Conservation (phyloP, 2,113 vertebrate species). For the Podiceps cristatus region DNA sequence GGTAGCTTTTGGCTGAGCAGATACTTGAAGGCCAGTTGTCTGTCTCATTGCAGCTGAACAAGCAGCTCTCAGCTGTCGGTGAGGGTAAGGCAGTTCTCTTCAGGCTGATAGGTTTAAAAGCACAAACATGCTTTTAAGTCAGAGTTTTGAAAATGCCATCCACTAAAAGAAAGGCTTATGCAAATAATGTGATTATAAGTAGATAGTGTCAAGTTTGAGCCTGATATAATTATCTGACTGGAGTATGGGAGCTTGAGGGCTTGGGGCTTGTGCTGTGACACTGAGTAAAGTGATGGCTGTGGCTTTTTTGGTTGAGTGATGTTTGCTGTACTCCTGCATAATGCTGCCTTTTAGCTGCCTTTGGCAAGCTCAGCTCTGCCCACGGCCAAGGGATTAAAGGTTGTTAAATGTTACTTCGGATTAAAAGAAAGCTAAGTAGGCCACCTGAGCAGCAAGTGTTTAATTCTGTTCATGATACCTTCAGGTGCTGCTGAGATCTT, state of each 20-base stretch:
- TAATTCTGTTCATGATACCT: background rate
- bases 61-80: background rate
- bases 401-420: background rate
- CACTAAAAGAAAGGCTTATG: background rate
- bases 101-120: background rate
- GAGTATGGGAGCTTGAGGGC: background rate
- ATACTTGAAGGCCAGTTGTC: background rate
- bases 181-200: background rate
- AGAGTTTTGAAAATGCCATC: background rate
- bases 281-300: background rate
- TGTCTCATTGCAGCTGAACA: background rate
- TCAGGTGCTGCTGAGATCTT: background rate
- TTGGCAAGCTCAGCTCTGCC: background rate
- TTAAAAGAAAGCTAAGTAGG: background rate
- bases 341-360: background rate
- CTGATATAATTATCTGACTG: background rate
- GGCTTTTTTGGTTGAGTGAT: background rate
- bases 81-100: background rate
- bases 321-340: background rate
- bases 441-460: background rate
- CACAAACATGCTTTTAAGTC: background rate
- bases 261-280: background rate
- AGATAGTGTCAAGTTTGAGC: background rate
- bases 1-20: background rate
- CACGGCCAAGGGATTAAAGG: background rate